Evolutionary conservation across 2,888 invertebrate genomes (phyloP), one percentile per base, ranked within the genome.

Genomic region (Lasius fuliginosus): DNA sequence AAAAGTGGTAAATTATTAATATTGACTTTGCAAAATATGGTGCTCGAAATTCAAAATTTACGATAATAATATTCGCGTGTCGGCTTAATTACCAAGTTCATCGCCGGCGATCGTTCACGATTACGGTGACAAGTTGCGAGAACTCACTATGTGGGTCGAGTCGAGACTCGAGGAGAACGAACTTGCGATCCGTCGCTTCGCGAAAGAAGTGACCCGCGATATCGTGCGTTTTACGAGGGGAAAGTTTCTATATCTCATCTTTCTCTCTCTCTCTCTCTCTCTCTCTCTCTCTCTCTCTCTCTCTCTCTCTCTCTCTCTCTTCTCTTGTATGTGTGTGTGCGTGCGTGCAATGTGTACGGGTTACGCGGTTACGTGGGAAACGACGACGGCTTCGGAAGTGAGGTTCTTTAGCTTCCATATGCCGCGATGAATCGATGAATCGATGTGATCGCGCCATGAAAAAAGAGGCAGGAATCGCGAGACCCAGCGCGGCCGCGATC

Each of bases 191-290:
- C 49, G 23, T 49, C 36, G 64, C 33, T 56, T 56, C 53, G 40
- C n/a, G 56, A 65, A 77, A 67, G 56, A 77, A 77, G 53, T 56
- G 18, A 53, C 53, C 33, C 23, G 33, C 65, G 65, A 53, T 67
- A 46, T 64, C 62, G 36, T 56, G 58, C 40, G 56, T 56, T 68
- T 77, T 68, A 77, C n/a, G 30, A 77, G 77, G 76, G 56, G 76
- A 77, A 76, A 67, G 56, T 77, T 77, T 77, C 56, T 76, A 65
- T 65, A 46, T 67, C 65, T n/a, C 12, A 6, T 56, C 4, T 53
- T 4, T 75, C 6, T 53, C 11, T 65, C 8, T 56, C 23, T 36
- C 23, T 53, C 23, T 56, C 4, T 53, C 5, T 75, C 11, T 53
- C 11, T 65, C 8, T 56, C 23, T 36, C 23, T 67, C 65, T n/a